Evolutionary conservation across 2,888 invertebrate species (phyloP).

Genomic region (Rhyacophila evoluta): DNA sequence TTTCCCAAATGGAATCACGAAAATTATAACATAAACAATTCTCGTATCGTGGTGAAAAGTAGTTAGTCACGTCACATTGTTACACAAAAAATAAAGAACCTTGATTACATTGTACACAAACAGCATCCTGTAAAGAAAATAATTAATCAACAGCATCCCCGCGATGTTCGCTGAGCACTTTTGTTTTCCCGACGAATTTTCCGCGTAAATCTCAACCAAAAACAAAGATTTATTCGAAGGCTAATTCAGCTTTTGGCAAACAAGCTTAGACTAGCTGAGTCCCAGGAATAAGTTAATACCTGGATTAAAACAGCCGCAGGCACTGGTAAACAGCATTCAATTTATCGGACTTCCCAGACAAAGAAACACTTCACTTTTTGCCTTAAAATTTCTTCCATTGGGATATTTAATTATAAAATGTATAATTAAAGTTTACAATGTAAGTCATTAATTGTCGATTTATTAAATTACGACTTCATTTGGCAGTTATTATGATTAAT

Average conservation of each 20-base stretch:
- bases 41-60: no score
- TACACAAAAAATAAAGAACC: not conserved
- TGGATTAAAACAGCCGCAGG: not conserved
- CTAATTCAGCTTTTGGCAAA: conserved; percentile 20
- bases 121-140: not conserved
- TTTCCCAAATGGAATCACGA: no score
- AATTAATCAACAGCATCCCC: not conserved
- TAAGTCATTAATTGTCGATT: no score
- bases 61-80: no score
- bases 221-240: conserved; percentile 23
- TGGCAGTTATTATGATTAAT: no score
- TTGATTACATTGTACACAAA: not conserved
- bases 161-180: not conserved
- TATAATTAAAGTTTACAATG: no score
- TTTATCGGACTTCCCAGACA: not conserved
- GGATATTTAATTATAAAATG: no score
- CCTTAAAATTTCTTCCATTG: not conserved
- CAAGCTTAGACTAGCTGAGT: conserved; percentile 1
- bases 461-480: no score
- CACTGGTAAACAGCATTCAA: not conserved
- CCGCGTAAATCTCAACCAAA: conserved; percentile 11
- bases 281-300: not conserved
- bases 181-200: not conserved
- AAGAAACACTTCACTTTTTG: not conserved
- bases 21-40: no score